These are phyloP conservation scores for Scophthalmus maximus DNA, from an alignment of 2,113 vertebrate species.

Conservation along the genomic window DNA sequence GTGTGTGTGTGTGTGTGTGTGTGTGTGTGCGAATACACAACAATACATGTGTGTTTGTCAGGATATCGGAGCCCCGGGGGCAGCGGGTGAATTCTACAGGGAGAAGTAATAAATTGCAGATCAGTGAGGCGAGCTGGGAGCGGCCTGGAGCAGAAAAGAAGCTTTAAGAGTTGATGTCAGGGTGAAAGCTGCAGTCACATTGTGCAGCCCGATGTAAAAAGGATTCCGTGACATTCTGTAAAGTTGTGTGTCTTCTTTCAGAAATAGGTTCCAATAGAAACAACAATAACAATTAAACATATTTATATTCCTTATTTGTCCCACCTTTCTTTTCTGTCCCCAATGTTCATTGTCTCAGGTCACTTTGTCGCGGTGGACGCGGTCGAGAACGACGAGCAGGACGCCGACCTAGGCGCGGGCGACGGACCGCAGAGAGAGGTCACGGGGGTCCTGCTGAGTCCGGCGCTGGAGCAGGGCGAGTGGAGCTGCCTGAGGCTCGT, in stretches of 20 bases:
- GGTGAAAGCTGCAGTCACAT: not conserved
- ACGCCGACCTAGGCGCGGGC: not conserved
- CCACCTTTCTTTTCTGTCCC: not conserved
- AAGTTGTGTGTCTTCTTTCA: too few relatives aligned
- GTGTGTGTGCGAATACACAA: not conserved
- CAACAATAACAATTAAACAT: not conserved
- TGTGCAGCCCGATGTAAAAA: too few relatives aligned
- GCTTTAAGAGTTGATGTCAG: not conserved
- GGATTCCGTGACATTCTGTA: too few relatives aligned
- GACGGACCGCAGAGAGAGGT: not conserved
- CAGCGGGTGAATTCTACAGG: slow-evolving; percentile 41
- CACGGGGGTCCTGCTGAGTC: slow-evolving; percentile 86
- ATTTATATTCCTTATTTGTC: not conserved
- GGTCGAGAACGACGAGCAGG: slow-evolving; percentile 64
- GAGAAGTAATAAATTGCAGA: slow-evolving; percentile 63
- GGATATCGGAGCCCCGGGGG: slow-evolving; percentile 14
- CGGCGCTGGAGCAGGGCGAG: slow-evolving; percentile 85
- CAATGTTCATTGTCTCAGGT: slow-evolving; percentile 76
- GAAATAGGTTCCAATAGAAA: too few relatives aligned
- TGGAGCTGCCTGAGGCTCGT: slow-evolving; percentile 94
- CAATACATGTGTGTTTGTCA: slow-evolving; percentile 19
- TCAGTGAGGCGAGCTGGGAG: slow-evolving; percentile 11
- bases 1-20: not conserved
- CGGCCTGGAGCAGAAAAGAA: too few relatives aligned
- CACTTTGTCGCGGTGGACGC: slow-evolving; percentile 89